These are phyloP conservation scores for Drosophila robusta DNA, from an alignment of 2,888 invertebrate species.

Conservation along the genomic window DNA sequence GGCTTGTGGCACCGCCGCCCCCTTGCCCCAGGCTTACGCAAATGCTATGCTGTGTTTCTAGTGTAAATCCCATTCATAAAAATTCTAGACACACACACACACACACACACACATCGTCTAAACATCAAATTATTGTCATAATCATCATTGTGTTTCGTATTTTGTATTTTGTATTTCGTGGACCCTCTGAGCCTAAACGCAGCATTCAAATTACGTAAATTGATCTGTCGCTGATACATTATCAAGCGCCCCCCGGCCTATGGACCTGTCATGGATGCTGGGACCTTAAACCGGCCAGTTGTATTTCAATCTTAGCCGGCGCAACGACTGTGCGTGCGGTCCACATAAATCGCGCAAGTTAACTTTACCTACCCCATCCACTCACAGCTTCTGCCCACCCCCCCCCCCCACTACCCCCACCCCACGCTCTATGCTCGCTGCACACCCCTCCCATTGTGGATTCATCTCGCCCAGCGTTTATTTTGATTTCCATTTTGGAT, in stretches of 20 bases:
- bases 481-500: constrained; percentile 64
- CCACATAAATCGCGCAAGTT: constrained; percentile 12
- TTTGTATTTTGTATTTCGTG: background rate
- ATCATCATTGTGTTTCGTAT: constrained; percentile 28
- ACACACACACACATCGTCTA: constrained; percentile 20
- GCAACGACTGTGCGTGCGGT: constrained; percentile 41
- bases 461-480: constrained; percentile 55
- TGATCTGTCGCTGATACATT: constrained; percentile 62
- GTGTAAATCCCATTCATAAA: constrained; percentile 50
- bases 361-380: constrained; percentile 16
- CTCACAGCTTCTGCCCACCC: background rate
- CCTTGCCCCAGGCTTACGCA: constrained; percentile 2
- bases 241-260: constrained; percentile 31
- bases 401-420: constrained; percentile 9
- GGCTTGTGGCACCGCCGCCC: constrained; percentile 28
- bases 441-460: constrained; percentile 11
- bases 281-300: constrained; percentile 17
- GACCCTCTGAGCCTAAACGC: constrained; percentile 42
- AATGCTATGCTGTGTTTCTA: background rate
- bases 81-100: constrained; percentile 10
- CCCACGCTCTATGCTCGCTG: too few species aligned
- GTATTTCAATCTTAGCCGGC: constrained; percentile 15
- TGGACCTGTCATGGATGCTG: background rate
- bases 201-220: constrained; percentile 67
- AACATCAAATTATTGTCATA: constrained; percentile 55